Conservation (phyloP, 2,797 vertebrate species). For the Alcedo atthis region DNA sequence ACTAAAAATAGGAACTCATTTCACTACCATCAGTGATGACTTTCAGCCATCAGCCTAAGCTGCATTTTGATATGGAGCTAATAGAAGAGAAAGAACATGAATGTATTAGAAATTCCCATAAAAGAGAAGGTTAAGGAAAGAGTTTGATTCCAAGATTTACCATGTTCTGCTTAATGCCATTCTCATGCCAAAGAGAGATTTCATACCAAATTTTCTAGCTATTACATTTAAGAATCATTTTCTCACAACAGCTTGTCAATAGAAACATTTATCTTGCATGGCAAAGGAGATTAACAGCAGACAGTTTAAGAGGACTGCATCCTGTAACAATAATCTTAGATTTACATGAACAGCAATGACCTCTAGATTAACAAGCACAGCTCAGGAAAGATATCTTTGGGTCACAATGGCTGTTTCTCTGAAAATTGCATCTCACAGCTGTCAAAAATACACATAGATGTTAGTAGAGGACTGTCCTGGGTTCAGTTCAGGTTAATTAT, state of each 20-base stretch:
- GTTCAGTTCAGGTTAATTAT: too few species aligned
- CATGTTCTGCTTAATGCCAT: not conserved
- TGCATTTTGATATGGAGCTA: not conserved
- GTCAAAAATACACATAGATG: not conserved
- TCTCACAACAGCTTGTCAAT: not conserved
- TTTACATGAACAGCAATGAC: not conserved
- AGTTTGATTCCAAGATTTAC: not conserved
- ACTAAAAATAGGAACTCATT: conserved; percentile 18
- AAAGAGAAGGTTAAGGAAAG: not conserved
- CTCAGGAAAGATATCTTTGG: not conserved
- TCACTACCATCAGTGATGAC: not conserved
- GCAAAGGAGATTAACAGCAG: not conserved
- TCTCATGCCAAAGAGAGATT: not conserved
- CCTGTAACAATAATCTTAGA: not conserved
- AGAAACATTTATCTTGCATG: not conserved
- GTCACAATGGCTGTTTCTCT: not conserved
- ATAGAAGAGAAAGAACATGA: not conserved
- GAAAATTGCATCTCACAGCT: not conserved
- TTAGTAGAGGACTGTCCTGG: not conserved
- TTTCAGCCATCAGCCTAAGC: not conserved
- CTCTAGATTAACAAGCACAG: not conserved
- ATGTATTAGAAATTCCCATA: not conserved
- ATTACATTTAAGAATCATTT: not conserved
- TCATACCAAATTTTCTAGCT: not conserved
- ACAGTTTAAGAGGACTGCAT: not conserved